Evolutionary conservation across 2,113 vertebrate genomes (phyloP).

Genomic region (Pionites leucogaster): DNA sequence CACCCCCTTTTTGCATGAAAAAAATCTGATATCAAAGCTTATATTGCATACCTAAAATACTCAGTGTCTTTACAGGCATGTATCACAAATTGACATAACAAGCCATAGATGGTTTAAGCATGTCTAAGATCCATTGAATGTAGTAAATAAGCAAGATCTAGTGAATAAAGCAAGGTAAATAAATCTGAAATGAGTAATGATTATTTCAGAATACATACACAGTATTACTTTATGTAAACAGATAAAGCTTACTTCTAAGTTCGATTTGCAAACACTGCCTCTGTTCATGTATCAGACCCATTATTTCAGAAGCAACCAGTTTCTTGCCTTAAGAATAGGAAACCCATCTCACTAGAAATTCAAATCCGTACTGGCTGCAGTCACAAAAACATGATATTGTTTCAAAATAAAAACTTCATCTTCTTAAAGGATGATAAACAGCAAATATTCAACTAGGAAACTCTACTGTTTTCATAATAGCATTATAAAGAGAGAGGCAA

Average conservation of each 20-base stretch:
- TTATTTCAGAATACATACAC: background rate
- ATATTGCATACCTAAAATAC: background rate
- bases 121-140: background rate
- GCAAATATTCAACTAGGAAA: background rate
- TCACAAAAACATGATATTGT: background rate
- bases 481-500: background rate
- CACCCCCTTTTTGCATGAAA: background rate
- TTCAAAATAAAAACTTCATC: background rate
- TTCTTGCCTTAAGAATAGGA: background rate
- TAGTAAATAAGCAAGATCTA: background rate
- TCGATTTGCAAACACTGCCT: background rate
- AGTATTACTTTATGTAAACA: background rate
- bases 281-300: background rate
- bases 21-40: background rate
- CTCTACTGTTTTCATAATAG: background rate
- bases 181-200: background rate
- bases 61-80: background rate
- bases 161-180: background rate
- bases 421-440: background rate
- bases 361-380: background rate
- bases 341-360: background rate
- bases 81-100: background rate
- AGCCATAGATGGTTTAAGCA: background rate
- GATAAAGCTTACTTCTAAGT: background rate
- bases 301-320: background rate